Percentiles rank a stretch among this genome's conserved stretches.
Conservation (phyloP, 1,140 invertebrate species). For the Bombus vancouverensis region DNA sequence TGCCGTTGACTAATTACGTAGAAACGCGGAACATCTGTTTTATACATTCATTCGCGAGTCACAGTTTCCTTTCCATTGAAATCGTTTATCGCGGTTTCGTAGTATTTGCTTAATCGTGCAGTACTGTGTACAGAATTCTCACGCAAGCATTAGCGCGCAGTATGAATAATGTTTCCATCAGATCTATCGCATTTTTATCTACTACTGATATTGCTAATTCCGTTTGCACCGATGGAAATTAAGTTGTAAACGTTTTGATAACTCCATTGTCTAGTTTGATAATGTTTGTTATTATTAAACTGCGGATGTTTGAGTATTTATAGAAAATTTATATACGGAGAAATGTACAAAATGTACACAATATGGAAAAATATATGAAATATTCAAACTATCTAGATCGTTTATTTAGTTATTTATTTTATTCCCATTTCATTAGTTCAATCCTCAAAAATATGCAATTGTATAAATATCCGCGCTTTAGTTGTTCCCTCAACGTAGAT, state of each 20-base stretch:
- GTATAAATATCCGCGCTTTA: too few relatives aligned
- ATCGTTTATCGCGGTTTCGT: neutral
- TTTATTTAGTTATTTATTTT: too few relatives aligned
- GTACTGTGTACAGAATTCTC: neutral
- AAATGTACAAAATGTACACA: neutral
- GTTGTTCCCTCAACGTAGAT: too few relatives aligned
- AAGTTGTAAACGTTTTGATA: neutral
- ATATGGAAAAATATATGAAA: neutral
- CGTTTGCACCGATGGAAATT: neutral
- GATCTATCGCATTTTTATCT: neutral
- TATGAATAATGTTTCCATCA: constrained; percentile 8
- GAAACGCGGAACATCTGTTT: neutral
- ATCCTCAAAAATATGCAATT: too few relatives aligned
- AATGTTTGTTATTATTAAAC: neutral
- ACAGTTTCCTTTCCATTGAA: neutral
- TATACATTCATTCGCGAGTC: neutral
- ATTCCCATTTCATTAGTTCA: too few relatives aligned
- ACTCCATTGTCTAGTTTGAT: neutral
- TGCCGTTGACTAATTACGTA: neutral
- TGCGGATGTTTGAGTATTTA: neutral
- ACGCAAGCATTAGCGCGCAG: neutral
- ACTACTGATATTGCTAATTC: neutral
- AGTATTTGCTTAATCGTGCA: neutral
- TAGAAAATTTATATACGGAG: neutral
- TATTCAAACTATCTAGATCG: neutral